Percentiles rank a stretch among this genome's conserved stretches.
Conservation (phyloP, 2,797 vertebrate species). For the Monodelphis domestica region DNA sequence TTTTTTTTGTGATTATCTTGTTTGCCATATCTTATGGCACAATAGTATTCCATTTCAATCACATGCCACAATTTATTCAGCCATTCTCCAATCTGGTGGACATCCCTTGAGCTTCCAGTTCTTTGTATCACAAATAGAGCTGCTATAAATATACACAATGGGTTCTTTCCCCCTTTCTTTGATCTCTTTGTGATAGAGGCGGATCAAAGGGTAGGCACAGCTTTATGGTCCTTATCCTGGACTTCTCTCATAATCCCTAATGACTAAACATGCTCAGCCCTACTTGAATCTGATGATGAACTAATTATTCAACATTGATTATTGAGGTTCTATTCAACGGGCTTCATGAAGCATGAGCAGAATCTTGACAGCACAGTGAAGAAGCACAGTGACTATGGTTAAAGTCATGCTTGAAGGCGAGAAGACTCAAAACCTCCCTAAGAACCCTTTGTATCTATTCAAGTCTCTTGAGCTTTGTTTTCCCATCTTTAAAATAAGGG, state of each 20-base stretch:
- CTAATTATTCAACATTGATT: conserved; percentile 38
- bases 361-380: not conserved
- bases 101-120: no score
- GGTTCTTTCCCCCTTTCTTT: no score
- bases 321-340: conserved; percentile 33
- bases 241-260: not conserved
- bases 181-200: no score
- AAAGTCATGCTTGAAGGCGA: not conserved
- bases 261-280: not conserved
- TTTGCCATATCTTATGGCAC: no score
- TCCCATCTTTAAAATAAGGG: not conserved
- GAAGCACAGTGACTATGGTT: not conserved
- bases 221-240: no score
- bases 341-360: not conserved
- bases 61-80: no score
- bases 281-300: conserved; percentile 26
- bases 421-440: not conserved
- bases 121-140: no score
- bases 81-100: no score
- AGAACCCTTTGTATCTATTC: not conserved
- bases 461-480: not conserved
- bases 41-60: no score
- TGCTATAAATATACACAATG: no score
- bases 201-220: no score
- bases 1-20: no score